These are phyloP conservation scores for Eudasyphora cyanicolor DNA, from an alignment of 2,888 invertebrate genomes.

Conservation along the genomic window DNA sequence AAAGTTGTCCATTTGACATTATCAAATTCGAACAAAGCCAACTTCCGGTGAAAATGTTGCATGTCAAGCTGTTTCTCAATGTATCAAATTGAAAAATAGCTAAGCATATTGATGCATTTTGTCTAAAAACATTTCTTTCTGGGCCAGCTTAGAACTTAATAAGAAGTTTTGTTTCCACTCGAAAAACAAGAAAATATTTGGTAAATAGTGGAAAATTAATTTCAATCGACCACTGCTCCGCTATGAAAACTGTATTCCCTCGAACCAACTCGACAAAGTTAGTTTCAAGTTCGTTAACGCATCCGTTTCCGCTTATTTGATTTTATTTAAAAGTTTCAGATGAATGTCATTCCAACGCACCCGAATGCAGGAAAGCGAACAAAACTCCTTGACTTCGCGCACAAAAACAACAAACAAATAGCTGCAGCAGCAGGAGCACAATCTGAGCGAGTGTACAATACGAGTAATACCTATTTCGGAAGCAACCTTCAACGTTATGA, in stretches of 20 bases:
- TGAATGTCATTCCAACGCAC: conserved; percentile 45
- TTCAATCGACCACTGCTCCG: background rate
- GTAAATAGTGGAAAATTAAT: conserved; percentile 10
- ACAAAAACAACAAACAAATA: background rate
- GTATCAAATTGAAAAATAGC: too few species aligned
- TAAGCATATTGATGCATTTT: too few species aligned
- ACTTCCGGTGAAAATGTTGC: too few species aligned
- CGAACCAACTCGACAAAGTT: conserved; percentile 50
- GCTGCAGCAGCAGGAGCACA: background rate
- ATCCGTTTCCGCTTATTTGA: conserved; percentile 68
- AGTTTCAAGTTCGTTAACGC: conserved; percentile 70
- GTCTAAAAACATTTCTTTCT: too few species aligned
- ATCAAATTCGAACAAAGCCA: too few species aligned
- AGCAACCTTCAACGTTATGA: background rate
- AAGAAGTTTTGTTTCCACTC: background rate
- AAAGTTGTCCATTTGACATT: too few species aligned
- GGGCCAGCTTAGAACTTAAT: background rate
- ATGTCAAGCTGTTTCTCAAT: too few species aligned
- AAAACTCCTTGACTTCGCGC: conserved; percentile 41
- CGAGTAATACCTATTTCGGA: conserved; percentile 5
- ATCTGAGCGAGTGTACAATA: background rate
- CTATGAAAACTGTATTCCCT: background rate
- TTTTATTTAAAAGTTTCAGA: conserved; percentile 67
- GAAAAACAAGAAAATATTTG: background rate
- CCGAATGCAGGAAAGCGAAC: conserved; percentile 23